Evolutionary conservation across 2,797 vertebrate species (phyloP).

Genomic region (Chrysocyon brachyurus): DNA sequence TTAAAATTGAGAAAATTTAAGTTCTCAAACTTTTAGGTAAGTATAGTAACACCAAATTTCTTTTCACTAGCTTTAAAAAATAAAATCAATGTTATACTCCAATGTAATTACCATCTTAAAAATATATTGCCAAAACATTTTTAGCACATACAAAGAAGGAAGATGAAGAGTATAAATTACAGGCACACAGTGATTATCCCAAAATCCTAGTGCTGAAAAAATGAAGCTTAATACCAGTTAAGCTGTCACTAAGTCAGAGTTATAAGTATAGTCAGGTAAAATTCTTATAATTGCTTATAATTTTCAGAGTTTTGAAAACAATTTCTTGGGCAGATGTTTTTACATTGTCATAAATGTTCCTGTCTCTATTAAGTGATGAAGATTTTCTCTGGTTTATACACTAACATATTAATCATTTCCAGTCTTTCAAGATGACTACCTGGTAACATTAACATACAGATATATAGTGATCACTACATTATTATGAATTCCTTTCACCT

Average conservation of each 20-base stretch:
- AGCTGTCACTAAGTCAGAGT: slow-evolving; percentile 83
- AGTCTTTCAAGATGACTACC: slow-evolving; percentile 83
- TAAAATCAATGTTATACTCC: slow-evolving; percentile 67
- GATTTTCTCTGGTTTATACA: slow-evolving; percentile 83
- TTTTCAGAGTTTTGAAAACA: slow-evolving; percentile 87
- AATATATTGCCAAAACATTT: slow-evolving; percentile 77
- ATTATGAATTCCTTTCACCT: slow-evolving; percentile 75
- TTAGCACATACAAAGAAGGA: slow-evolving; percentile 69
- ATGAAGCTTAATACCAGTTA: slow-evolving; percentile 74
- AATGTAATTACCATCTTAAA: slow-evolving; percentile 81
- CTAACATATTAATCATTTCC: slow-evolving; percentile 82
- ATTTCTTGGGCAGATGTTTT: slow-evolving; percentile 86
- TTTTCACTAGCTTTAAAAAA: not conserved
- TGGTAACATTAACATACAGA: slow-evolving; percentile 87
- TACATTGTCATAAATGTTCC: slow-evolving; percentile 78
- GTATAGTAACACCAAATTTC: not conserved
- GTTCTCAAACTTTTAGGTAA: not conserved
- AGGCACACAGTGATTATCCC: slow-evolving; percentile 74
- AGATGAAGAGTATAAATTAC: slow-evolving; percentile 73
- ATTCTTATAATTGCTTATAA: slow-evolving; percentile 87
- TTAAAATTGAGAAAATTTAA: not conserved
- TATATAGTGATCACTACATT: slow-evolving; percentile 77
- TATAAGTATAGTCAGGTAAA: slow-evolving; percentile 82
- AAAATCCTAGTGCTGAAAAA: slow-evolving; percentile 81
- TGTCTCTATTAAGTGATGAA: slow-evolving; percentile 72